phyloP scores from a whole-genome alignment of 92 coral and sea anemone genomes.

The Actinostola sp. region DNA sequence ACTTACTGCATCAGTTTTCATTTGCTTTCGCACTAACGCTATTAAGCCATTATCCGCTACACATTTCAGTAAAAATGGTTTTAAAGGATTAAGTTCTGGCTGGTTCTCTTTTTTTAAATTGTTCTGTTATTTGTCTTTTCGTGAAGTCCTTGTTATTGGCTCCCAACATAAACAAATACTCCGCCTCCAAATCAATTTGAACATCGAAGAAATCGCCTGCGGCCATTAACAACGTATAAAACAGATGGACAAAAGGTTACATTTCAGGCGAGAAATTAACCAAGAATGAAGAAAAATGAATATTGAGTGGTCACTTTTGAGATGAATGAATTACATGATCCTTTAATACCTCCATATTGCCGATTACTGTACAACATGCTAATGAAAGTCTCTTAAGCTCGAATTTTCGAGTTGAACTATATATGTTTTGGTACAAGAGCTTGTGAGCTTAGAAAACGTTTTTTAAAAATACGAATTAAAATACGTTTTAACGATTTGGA shows the following conservation, averaged over 20 bases:
- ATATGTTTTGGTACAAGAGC: background rate
- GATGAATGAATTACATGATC: slow-evolving; percentile 1
- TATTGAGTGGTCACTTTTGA: background rate
- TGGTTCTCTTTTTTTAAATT: slow-evolving; percentile 4
- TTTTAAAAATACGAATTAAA: too few relatives aligned
- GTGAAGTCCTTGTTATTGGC: too few relatives aligned
- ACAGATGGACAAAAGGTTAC: background rate
- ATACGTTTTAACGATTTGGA: too few relatives aligned
- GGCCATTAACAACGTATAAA: background rate
- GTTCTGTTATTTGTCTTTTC: background rate
- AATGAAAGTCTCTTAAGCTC: background rate
- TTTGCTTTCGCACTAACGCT: background rate
- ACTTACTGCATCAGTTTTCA: background rate
- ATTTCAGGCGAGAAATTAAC: background rate
- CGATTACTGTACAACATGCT: background rate
- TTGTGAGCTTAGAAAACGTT: too few relatives aligned
- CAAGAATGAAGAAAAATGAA: slow-evolving; percentile 12
- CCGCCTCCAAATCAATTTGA: background rate
- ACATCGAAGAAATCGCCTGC: background rate
- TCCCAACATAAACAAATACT: background rate
- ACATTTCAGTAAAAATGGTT: slow-evolving; percentile 3
- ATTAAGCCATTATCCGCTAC: background rate
- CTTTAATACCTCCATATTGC: slow-evolving; percentile 11
- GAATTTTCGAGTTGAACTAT: slow-evolving; percentile 1
- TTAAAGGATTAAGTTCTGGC: background rate